These are phyloP conservation scores for Torymus auratus DNA, from an alignment of 2,888 invertebrate species.

Conservation along the genomic window DNA sequence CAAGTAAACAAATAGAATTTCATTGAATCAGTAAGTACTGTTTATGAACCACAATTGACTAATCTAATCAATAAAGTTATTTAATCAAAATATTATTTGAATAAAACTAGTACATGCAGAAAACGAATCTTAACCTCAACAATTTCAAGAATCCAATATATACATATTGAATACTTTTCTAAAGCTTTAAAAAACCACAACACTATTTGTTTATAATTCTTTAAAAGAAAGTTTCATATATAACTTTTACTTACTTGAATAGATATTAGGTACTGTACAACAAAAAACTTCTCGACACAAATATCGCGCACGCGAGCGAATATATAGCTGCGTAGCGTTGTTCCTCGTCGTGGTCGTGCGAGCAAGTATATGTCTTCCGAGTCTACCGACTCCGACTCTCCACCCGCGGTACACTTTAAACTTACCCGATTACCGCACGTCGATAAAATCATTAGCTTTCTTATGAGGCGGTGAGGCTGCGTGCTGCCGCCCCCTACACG, in stretches of 20 bases:
- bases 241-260: conserved; percentile 31
- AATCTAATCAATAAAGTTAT: no score
- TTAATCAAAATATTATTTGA: no score
- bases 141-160: neutral
- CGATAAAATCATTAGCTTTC: conserved; percentile 1
- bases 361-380: no score
- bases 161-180: neutral
- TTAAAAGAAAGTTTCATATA: neutral
- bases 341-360: no score
- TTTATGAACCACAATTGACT: no score
- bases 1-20: neutral
- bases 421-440: neutral
- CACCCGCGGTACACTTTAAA: no score
- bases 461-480: no score
- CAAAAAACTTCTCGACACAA: neutral
- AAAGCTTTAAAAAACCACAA: neutral
- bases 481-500: conserved; percentile 28
- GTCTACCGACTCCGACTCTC: no score
- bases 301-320: no score
- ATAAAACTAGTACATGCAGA: no score
- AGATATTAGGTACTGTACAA: neutral
- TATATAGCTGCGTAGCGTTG: no score
- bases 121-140: conserved; percentile 31
- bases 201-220: neutral
- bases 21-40: no score